Base-by-base conservation (phyloP, 2,797 vertebrate genomes). In the Anguilla marmorata region DNA sequence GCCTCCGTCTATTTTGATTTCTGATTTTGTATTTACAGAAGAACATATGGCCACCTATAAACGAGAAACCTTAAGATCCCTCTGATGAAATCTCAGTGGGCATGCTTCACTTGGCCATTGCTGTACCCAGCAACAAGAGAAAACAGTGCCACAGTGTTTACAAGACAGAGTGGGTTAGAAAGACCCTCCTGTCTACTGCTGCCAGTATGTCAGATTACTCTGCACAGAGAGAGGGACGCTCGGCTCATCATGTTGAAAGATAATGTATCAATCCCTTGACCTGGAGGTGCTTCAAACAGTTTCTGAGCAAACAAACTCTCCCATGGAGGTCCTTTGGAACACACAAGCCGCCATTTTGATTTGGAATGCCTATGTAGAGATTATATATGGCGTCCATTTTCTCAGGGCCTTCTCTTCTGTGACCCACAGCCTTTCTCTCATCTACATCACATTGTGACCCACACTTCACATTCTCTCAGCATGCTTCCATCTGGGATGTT, bases 401-500 rank as follows among this genome's bases (percentile, higher is more conserved):
- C 37, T 14, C 33, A 79, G 37, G 30, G 74, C 37, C 37, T 21
- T 16, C 74, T 45, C 74, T 45, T 21, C 74, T 41, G 33, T 16
- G 37, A 19, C 33, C 37, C 74, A 79, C 74, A n/a, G 3, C 16
- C 37, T 41, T 8, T 21, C 74, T 41, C 74, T 84, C 85, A n/a
- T 41, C 74, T 37, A 48, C 54, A 58, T 83, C 58, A 16, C 30
- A 37, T 12, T 41, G 7, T 45, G 54, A 27, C 58, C 41, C 37
- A 41, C 50, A 1, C 52, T 87, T 30, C 41, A 66, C 80, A 88
- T 91, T 76, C 83, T 79, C 52, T 66, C 86, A 80, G 74, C 66
- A 87, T 82, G 84, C 89, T 58, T 63, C 60, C 24, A 74, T 48
- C 69, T n/a, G 63, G 84, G 21, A 12, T 84, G 54, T 89, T 30